Evolutionary conservation across 2,113 vertebrate genomes (phyloP), one percentile per base, ranked within the genome.

Genomic region (Phycodurus eques): DNA sequence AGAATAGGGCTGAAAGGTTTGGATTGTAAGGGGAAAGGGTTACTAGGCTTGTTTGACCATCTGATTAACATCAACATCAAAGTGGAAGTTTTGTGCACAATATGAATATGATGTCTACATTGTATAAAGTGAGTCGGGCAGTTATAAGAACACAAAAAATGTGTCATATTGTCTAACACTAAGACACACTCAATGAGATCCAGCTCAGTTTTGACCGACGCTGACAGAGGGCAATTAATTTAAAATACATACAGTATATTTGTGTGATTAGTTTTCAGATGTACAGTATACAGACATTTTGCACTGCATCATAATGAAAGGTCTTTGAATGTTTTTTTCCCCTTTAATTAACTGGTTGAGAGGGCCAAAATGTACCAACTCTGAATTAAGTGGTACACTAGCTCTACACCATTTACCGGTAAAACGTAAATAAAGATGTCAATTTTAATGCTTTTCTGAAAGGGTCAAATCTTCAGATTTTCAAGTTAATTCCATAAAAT

Each of bases 171-270:
- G 11, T 60, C 13, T 9, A 59, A 27, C 12, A n/a, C 56, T 27
- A 59, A 54, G 22, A 5, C 12, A 27, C 22, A 33, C 66, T 64
- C 13, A 4, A 61, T 76, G 61, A 65, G 19, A 51, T 14, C 57
- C 71, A 65, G 68, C 62, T 78, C 62, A 81, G 76, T 56, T 57
- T 53, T 9, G 49, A 51, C 49, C 2, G 49, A 20, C 17, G 19
- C 17, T 8, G 6, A 14, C 49, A 51, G 49, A 19, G 12, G 12
- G 10, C 35, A 39, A 46, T 46, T 11, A 46, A 46, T 46, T 46
- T 2, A 46, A 46, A 46, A 46, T 46, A 13, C 12, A 13, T 46
- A 46, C 10, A 13, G 10, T 6, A 17, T 19, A 51, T 17, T 51
- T 14, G 17, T 51, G 49, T 19, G 49, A 17, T 51, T 19, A 2